Conservation (phyloP, 2,113 vertebrate species). For the Odocoileus hemionus region DNA sequence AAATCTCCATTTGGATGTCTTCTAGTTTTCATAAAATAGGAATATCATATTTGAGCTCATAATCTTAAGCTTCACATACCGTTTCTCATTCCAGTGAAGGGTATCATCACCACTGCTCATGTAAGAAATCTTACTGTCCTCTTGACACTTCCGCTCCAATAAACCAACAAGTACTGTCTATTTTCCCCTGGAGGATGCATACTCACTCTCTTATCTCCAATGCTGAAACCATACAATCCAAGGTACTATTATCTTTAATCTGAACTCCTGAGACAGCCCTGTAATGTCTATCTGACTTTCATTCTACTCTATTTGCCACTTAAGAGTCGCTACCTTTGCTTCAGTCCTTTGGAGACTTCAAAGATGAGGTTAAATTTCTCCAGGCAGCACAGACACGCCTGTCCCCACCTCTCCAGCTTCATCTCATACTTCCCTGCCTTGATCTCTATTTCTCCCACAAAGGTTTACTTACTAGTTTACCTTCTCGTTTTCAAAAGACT, state of each 20-base stretch:
- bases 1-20: not conserved
- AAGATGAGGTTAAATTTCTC: not conserved
- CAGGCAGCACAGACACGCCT: not conserved
- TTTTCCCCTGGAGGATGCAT: conserved; percentile 5
- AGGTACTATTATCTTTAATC: not conserved
- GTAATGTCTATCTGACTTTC: not conserved
- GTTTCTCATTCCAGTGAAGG: not conserved
- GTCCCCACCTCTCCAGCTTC: not conserved
- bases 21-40: not conserved
- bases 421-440: not conserved
- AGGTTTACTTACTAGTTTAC: too few species aligned
- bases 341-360: not conserved
- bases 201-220: not conserved
- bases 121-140: not conserved
- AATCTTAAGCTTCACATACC: not conserved
- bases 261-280: not conserved
- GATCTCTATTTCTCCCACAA: not conserved
- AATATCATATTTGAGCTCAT: not conserved
- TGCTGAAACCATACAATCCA: not conserved
- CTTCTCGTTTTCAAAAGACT: not conserved
- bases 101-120: not conserved
- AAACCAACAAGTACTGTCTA: not conserved
- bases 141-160: not conserved
- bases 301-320: not conserved
- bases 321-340: not conserved